Base-by-base conservation (phyloP, 2,797 vertebrate genomes). In the Ambastaia sidthimunki region DNA sequence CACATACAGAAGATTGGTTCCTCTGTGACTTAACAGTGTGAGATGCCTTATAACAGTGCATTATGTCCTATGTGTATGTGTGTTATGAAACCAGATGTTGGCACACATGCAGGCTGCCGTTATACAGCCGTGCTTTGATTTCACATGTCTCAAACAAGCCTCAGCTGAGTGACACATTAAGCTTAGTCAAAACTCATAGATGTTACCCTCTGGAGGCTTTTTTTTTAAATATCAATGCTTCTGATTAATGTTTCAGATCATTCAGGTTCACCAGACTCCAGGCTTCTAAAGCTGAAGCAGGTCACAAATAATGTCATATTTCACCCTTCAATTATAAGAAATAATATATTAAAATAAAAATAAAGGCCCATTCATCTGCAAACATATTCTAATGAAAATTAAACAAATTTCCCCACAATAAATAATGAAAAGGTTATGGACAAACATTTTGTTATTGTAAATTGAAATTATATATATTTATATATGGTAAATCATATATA, bases 61-160 rank as follows among this genome's bases (percentile, higher is more conserved):
- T 78, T 78, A 62, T 9, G 7, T 70, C 66, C 70, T 23, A 44
- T 55, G 4, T 54, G 9, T n/a, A 76, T 44, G 52, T 59, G 41
- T 60, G 54, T 69, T 77, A 77, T 78, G 44, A 70, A 78, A 62
- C 41, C 55, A 70, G 59, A 44, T 78, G n/a, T 70, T 60, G 55
- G 54, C 55, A 70, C 76, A 70, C 65, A 62, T 70, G 9, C 25
- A 50, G 37, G 28, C 34, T 70, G 28, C 55, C 34, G 54, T 70
- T 71, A 62, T 52, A 19, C 57, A 70, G 76, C 44, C 55, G 18
- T 34, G 15, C 21, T 23, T 25, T 16, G 25, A 10, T 67, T 77
- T 69, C 31, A 19, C 3, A 23, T 48, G 52, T 25, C 47, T 77
- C 5, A n/a, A 15, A 57, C 65, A 28, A 59, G 65, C 52, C 34